phyloP scores from a whole-genome alignment of 2,113 vertebrate genomes.

The Addax nasomaculatus region DNA sequence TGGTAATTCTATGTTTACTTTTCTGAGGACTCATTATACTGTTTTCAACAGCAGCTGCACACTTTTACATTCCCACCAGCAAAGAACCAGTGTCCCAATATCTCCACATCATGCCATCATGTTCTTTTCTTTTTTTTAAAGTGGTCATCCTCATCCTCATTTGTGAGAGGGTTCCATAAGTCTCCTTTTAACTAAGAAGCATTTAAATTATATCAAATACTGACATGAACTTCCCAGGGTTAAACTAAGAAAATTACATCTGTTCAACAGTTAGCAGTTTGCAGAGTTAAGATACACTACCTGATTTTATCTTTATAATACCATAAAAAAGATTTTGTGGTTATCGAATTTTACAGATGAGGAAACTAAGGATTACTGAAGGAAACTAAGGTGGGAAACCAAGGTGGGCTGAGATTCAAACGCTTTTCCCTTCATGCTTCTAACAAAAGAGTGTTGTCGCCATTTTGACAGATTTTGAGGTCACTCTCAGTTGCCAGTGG shows the following conservation, averaged over 20 bases:
- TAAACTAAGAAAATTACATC: neutral
- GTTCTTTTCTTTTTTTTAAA: neutral
- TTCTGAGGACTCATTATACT: neutral
- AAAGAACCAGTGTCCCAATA: neutral
- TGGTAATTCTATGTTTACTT: neutral
- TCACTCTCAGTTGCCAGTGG: neutral
- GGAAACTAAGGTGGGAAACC: neutral
- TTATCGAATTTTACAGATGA: neutral
- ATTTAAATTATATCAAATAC: neutral
- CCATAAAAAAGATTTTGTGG: neutral
- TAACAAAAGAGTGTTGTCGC: neutral
- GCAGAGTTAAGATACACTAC: neutral
- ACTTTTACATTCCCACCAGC: neutral
- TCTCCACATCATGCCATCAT: neutral
- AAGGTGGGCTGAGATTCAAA: neutral
- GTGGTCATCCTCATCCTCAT: neutral
- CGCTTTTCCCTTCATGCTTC: neutral
- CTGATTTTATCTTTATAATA: neutral
- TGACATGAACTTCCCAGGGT: neutral
- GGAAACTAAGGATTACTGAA: neutral
- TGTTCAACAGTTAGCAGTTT: neutral
- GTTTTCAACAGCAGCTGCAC: neutral
- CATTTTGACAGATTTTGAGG: neutral
- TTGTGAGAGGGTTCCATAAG: neutral
- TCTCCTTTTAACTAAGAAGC: neutral